These are phyloP conservation scores for Cyanoramphus novaezelandiae DNA, from an alignment of 2,113 vertebrate species.

Conservation along the genomic window DNA sequence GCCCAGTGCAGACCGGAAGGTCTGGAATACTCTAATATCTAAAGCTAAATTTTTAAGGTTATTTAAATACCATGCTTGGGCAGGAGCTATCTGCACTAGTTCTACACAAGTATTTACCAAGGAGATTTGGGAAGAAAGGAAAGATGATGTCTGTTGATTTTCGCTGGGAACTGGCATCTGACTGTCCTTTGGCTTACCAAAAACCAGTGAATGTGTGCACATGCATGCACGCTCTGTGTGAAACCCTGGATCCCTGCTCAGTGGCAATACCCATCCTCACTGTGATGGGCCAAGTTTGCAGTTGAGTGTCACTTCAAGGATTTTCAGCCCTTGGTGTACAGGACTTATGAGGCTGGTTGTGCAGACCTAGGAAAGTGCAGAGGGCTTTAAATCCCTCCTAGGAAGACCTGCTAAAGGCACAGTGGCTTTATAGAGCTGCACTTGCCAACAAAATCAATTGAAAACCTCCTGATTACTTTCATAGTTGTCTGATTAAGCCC, in stretches of 20 bases:
- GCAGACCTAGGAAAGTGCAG: background rate
- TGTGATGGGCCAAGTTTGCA: background rate
- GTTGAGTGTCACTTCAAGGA: background rate
- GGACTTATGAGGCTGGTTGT: background rate
- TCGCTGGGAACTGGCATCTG: background rate
- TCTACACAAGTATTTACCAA: background rate
- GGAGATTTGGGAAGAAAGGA: background rate
- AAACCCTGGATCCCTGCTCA: background rate
- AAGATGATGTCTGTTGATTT: background rate
- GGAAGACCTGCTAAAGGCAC: background rate
- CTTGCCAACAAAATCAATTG: background rate
- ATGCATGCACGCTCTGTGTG: fast-evolving
- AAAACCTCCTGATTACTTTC: background rate
- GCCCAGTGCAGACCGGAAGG: background rate
- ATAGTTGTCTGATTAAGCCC: background rate
- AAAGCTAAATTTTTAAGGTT: background rate
- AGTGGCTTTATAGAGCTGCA: background rate
- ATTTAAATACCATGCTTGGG: background rate
- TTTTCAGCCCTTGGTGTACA: background rate
- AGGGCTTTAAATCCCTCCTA: background rate
- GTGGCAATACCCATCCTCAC: background rate
- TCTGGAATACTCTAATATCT: background rate
- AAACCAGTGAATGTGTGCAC: background rate
- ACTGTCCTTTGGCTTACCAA: background rate
- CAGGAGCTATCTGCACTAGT: background rate